A percentile compares a stretch with the other conserved stretches of the same genome.
Conservation (phyloP, 92 coral and sea anemone genomes). For the Palythoa caribaeorum region DNA sequence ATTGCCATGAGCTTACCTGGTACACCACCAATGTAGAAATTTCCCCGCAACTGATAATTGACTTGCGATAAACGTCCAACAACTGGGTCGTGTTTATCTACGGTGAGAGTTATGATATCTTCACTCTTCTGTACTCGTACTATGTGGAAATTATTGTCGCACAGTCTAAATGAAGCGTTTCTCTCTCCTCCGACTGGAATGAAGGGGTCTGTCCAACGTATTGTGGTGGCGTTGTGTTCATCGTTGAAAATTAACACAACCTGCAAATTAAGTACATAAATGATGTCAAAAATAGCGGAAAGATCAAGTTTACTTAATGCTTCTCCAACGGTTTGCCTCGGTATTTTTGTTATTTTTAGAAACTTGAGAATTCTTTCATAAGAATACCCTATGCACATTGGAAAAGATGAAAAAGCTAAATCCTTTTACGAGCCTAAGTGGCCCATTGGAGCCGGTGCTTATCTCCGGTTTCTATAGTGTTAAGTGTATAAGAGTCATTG, state of each 20-base stretch:
- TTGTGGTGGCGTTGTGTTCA: constrained; percentile 58
- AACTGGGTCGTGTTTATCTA: constrained; percentile 65
- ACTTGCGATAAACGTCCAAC: constrained; percentile 48
- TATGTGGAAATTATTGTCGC: constrained; percentile 88
- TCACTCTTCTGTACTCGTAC: constrained; percentile 62
- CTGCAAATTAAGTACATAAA: constrained; percentile 48
- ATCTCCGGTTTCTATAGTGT: too few species aligned
- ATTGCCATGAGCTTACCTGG: constrained; percentile 72
- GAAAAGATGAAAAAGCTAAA: too few species aligned
- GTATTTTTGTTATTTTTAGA: not conserved
- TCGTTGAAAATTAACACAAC: constrained; percentile 70
- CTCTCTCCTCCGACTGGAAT: constrained; percentile 65
- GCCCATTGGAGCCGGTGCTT: too few species aligned
- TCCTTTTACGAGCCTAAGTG: too few species aligned
- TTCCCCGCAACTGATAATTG: constrained; percentile 67
- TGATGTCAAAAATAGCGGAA: too few species aligned
- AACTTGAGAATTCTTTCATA: not conserved
- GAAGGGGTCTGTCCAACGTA: constrained; percentile 88
- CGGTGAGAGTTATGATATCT: constrained; percentile 62
- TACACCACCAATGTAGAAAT: constrained; percentile 92
- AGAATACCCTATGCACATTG: too few species aligned
- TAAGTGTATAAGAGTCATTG: too few species aligned
- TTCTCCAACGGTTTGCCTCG: not conserved
- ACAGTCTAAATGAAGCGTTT: constrained; percentile 87
- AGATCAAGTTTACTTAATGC: too few species aligned